Evolutionary conservation across 2,113 vertebrate species (phyloP), one percentile per base, ranked within the genome.

Genomic region (Damaliscus lunatus): DNA sequence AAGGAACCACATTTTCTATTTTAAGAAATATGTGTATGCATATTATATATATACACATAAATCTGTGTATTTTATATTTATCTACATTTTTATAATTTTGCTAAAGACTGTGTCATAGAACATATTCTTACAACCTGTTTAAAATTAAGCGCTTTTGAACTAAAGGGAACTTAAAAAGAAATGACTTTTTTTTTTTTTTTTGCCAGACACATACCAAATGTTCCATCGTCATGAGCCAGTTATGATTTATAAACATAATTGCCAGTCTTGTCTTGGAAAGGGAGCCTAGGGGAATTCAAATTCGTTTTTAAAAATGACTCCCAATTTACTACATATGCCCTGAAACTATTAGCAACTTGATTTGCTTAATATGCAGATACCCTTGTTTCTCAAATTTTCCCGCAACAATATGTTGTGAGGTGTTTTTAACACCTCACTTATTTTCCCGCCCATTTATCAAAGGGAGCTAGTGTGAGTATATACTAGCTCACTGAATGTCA

Each of bases 231-330:
- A 87, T 0, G 19, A 91, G 83, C 60, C 85, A 91, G 64, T 97
- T 90, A 97, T 98, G 94, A 96, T 94, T 96, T 98, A 93, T 97
- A 98, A 96, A 83, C 52, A 67, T 97, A 97, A 91, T 97, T 98
- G 98, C 96, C 96, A 97, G 67, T 93, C 96, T 95, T 92, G 96
- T 98, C 92, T 94, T 98, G 27, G 91, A 98, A 98, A 98, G 94
- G 86, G 97, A 98, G 96, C n/a, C 53, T 97, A 86, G n/a, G 74
- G 62, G 91, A 98, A 98, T 98, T 98, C 95, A 95, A 98, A 98
- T 96, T 96, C 97, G 60, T 86, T 98, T 21, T 97, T 82, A 52
- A 94, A 92, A 71, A 96, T 94, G 77, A 88, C 83, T 84, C 48
- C 48, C 46, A 81, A 96, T 84, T 93, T 92, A 89, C 87, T 94